Evolutionary conservation across 37 sponge, comb jelly and placozoan species (phyloP).

Genomic region (Haliclona indistincta): DNA sequence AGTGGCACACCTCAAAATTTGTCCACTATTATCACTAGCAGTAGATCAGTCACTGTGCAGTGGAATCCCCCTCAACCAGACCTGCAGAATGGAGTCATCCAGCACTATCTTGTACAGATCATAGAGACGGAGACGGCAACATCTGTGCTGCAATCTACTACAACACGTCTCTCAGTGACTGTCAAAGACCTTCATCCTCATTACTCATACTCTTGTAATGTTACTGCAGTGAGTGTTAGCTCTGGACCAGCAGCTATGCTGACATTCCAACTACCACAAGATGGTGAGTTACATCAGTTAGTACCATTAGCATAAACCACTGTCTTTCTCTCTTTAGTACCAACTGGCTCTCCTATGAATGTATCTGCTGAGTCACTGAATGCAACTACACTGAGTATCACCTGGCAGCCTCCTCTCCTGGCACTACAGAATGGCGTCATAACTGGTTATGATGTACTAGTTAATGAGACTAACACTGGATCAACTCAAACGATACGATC

Average conservation of each 20-base stretch:
- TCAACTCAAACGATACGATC: not conserved
- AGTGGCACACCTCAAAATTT: not conserved
- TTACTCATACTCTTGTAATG: not conserved
- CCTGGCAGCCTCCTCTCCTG: not conserved
- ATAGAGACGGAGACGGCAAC: not conserved
- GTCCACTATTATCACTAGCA: not conserved
- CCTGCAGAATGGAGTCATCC: conserved; percentile 23
- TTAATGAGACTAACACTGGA: not conserved
- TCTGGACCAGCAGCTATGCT: not conserved
- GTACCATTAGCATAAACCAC: not conserved
- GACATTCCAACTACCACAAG: not conserved
- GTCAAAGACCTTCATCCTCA: not conserved
- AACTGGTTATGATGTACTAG: not conserved
- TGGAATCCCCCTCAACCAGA: conserved; percentile 12
- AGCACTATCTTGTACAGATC: not conserved
- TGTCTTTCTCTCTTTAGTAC: not conserved
- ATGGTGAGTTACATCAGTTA: conserved; percentile 2
- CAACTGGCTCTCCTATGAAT: not conserved
- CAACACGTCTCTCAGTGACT: not conserved
- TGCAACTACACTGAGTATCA: not conserved
- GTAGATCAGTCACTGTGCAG: not conserved
- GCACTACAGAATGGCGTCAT: not conserved
- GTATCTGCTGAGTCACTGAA: not conserved
- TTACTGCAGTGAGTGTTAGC: not conserved
- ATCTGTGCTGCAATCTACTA: not conserved